Evolutionary conservation across 1,140 invertebrate species (phyloP), one percentile per base, ranked within the genome.

Genomic region (Vanessa atalanta): DNA sequence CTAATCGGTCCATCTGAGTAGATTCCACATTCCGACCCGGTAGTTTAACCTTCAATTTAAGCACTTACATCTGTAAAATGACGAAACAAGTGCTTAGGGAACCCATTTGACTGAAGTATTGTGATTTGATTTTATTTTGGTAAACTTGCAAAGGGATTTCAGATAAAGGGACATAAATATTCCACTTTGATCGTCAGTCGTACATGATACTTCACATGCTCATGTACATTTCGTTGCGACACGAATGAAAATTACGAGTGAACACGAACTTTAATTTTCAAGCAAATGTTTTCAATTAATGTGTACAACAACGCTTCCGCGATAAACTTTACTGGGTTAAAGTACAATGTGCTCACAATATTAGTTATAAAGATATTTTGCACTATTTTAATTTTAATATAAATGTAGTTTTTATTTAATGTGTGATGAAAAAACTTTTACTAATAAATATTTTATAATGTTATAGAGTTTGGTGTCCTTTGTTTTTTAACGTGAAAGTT

Each of bases 151-250:
- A 26, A 61, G 57, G 57, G 12, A 61, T 61, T 61, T 37, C 57
- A 61, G 14, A 26, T 69, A 69, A 72, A 72, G 48, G 65, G 60
- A 16, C 50, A 67, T 76, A 72, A 67, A 76, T 75, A 67, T 76
- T 64, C 70, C 67, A 64, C 61, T 71, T 51, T 63, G 60, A 64
- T 70, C 61, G 69, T 64, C 61, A 65, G 69, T 61, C 64, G 69
- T 71, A 64, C 47, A 31, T 71, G 61, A 64, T 71, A 65, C 47
- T 71, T 64, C 51, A 51, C 69, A 57, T 64, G 50, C 69, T 71
- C 69, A 47, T 53, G 64, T 65, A 60, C 55, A 15, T 64, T 43
- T 64, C 43, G 47, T 64, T 64, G 61, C 50, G 61, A 63, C 69
- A 53, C 13, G 61, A 51, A 71, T 71, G 48, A 51, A 64, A 71